phyloP scores from a whole-genome alignment of 2,797 vertebrate genomes.

The Pseudochirops cupreus region DNA sequence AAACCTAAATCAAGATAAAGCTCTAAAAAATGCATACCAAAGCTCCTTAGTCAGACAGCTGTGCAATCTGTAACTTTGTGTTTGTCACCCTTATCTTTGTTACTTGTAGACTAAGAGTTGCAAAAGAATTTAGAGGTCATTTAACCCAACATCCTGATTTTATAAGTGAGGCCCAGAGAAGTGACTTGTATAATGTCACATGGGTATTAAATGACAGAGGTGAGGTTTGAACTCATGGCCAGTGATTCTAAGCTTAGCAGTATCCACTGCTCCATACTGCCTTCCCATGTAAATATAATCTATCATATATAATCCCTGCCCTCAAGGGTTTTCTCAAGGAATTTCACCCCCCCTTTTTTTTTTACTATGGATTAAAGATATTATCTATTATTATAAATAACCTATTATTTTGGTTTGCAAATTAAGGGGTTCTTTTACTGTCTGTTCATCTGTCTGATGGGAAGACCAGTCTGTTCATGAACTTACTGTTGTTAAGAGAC shows the following conservation, averaged over 20 bases:
- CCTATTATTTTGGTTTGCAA: constrained; percentile 33
- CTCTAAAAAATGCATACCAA: neutral
- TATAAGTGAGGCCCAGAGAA: neutral
- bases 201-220: neutral
- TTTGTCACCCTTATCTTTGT: neutral
- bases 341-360: constrained; percentile 13
- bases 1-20: neutral
- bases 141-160: neutral
- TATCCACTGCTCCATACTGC: neutral
- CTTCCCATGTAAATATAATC: neutral
- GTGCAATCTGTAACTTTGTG: neutral
- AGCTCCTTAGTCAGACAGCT: neutral
- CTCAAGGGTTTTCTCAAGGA: constrained; percentile 22
- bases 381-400: neutral
- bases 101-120: neutral
- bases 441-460: constrained; percentile 53
- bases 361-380: constrained; percentile 40
- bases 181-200: neutral
- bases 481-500: neutral
- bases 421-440: constrained; percentile 56
- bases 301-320: neutral
- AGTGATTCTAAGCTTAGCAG: neutral
- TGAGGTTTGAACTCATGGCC: neutral
- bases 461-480: constrained; percentile 56
- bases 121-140: neutral